These are phyloP conservation scores for Amblyopsis rosae DNA, from an alignment of 2,113 vertebrate genomes.

Conservation along the genomic window DNA sequence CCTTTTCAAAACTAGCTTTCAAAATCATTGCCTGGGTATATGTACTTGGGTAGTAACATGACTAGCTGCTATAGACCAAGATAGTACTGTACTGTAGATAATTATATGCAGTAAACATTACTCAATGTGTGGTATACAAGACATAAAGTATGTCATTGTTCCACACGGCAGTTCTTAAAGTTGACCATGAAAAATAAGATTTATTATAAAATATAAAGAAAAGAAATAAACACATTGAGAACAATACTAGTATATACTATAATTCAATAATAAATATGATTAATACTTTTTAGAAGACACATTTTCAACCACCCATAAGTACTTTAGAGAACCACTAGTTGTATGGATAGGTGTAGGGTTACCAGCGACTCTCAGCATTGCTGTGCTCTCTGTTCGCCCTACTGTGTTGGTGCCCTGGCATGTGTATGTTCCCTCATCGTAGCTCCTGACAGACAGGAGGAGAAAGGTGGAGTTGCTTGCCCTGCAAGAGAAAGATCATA, in stretches of 20 bases:
- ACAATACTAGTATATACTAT: too few relatives aligned
- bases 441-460: slow-evolving; percentile 71
- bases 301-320: background rate
- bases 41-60: too few relatives aligned
- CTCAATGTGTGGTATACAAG: too few relatives aligned
- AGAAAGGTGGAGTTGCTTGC: slow-evolving; percentile 68
- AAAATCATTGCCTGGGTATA: background rate
- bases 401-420: slow-evolving; percentile 72
- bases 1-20: background rate
- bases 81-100: too few relatives aligned
- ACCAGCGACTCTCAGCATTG: slow-evolving; percentile 73
- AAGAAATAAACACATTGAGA: too few relatives aligned
- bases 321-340: background rate
- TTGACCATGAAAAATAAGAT: too few relatives aligned
- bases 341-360: slow-evolving; percentile 10
- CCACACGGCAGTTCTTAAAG: too few relatives aligned
- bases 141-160: too few relatives aligned
- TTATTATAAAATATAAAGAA: too few relatives aligned
- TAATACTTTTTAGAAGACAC: background rate
- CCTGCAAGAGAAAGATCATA: slow-evolving; percentile 47
- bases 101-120: too few relatives aligned
- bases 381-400: slow-evolving; percentile 58
- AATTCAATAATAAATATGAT: too few relatives aligned
- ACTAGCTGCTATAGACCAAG: too few relatives aligned
- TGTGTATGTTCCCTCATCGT: slow-evolving; percentile 74